Evolutionary conservation across 2,113 vertebrate species (phyloP).

Genomic region (Gadus macrocephalus): DNA sequence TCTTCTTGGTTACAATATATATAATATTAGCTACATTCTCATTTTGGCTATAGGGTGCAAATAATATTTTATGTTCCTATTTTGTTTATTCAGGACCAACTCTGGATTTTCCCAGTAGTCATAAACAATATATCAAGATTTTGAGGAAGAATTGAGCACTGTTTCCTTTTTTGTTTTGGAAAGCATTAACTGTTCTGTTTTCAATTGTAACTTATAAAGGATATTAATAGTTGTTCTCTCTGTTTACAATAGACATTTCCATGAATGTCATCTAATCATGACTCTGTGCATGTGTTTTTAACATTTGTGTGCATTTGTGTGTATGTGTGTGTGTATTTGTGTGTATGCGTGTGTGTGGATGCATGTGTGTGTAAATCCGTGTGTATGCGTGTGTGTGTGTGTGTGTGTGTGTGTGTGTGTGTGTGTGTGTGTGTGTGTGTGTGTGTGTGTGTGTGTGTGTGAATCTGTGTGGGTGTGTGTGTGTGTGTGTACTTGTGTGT

Average conservation of each 20-base stretch:
- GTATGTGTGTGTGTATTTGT: not conserved
- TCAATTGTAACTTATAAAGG: too few species aligned
- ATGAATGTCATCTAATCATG: not conserved
- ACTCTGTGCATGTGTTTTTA: not conserved
- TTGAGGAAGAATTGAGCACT: slow-evolving; percentile 16
- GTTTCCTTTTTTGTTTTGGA: slow-evolving; percentile 4
- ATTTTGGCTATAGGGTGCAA: slow-evolving; percentile 18
- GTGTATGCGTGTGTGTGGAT: not conserved
- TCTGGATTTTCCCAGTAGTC: slow-evolving; percentile 25
- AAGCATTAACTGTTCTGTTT: slow-evolving; percentile 17
- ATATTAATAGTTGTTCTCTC: too few species aligned
- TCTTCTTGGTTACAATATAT: slow-evolving; percentile 23
- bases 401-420: too few species aligned
- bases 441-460: not conserved
- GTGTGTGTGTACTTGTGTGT: too few species aligned
- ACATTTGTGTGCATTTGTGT: too few species aligned
- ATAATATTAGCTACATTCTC: slow-evolving; percentile 35
- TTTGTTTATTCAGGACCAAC: slow-evolving; percentile 34
- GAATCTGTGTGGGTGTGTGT: not conserved
- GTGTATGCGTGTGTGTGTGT: not conserved
- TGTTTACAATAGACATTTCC: not conserved
- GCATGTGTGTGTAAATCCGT: not conserved
- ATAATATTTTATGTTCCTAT: slow-evolving; percentile 44
- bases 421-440: not conserved
- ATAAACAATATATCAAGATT: slow-evolving; percentile 41